Evolutionary conservation across 2,888 invertebrate species (phyloP).

Genomic region (Linyphia triangularis): DNA sequence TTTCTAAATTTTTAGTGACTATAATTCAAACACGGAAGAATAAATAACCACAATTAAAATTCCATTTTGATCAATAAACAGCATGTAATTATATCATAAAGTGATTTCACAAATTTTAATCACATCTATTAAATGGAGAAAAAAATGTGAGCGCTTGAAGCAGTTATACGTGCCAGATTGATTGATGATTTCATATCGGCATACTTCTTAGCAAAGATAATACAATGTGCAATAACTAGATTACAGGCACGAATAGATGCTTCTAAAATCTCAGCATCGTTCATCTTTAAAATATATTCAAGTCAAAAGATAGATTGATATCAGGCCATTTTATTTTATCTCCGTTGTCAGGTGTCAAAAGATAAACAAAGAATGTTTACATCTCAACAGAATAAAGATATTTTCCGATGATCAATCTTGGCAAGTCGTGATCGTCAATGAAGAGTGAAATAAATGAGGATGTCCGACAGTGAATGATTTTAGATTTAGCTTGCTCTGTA

Average conservation of each 20-base stretch:
- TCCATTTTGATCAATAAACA: too few species aligned
- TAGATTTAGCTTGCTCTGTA: background rate
- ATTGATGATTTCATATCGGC: background rate
- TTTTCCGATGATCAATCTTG: conserved; percentile 11
- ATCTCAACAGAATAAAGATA: conserved; percentile 11
- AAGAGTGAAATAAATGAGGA: background rate
- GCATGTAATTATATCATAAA: too few species aligned
- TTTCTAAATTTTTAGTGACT: too few species aligned
- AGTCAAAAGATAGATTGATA: background rate
- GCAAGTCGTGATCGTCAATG: background rate
- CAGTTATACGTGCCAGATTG: background rate
- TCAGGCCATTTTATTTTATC: background rate
- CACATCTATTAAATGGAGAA: too few species aligned
- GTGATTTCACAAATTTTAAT: too few species aligned
- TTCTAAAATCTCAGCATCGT: background rate
- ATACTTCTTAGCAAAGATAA: too few species aligned
- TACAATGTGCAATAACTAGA: too few species aligned
- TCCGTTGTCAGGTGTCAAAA: conserved; percentile 8
- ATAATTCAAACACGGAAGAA: too few species aligned
- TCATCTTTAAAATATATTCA: background rate
- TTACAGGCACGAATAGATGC: background rate
- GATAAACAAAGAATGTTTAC: conserved; percentile 33
- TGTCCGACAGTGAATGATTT: background rate
- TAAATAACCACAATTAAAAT: too few species aligned
- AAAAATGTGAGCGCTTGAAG: too few species aligned